Evolutionary conservation across 2,888 invertebrate genomes (phyloP), one percentile per base, ranked within the genome.

Genomic region (Brachynemurus nebulosus): DNA sequence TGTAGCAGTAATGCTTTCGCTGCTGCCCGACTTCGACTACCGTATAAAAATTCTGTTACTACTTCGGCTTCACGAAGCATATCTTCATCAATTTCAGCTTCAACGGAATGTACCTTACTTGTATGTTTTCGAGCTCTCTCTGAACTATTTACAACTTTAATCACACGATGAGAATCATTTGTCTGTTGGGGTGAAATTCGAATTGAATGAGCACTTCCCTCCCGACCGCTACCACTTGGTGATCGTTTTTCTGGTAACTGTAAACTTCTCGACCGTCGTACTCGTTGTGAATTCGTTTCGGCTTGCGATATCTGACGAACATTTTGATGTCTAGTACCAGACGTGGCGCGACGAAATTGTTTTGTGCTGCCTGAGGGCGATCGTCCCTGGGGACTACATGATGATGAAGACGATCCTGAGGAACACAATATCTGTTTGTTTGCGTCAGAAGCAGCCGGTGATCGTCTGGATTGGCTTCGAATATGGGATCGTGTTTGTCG

Each of bases 201-300:
- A 37, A 54, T 51, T 46, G 51, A 55, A 42, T 4, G 49, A 44
- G 34, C 49, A 42, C 11, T 50, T 50, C 23, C 52, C 48, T 38
- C 25, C 5, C 39, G 11, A n/a, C 33, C 16, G 12, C 20, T 27
- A 14, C 41, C 33, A 37, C 49, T 42, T 0, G 72, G 70, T 1
- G 73, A 72, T 27, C 68, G 65, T 50, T 67, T 66, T 53, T 78
- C 78, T 1, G 74, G 76, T 19, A 78, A 61, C 54, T 79, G 78
- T 19, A 79, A 64, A 50, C 78, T 78, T 53, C 77, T 68, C 1
- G 72, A 72, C 19, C 73, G 59, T 47, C 70, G 54, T 11, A 72
- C 71, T 40, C 69, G 55, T 44, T 58, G 57, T 9, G 54, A 37
- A 19, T 50, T 34, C 3, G 50, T 43, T 42, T 58, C 58, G 20